Evolutionary conservation across 2,113 vertebrate genomes (phyloP), one percentile per base, ranked within the genome.

Genomic region (Trematomus loennbergii): DNA sequence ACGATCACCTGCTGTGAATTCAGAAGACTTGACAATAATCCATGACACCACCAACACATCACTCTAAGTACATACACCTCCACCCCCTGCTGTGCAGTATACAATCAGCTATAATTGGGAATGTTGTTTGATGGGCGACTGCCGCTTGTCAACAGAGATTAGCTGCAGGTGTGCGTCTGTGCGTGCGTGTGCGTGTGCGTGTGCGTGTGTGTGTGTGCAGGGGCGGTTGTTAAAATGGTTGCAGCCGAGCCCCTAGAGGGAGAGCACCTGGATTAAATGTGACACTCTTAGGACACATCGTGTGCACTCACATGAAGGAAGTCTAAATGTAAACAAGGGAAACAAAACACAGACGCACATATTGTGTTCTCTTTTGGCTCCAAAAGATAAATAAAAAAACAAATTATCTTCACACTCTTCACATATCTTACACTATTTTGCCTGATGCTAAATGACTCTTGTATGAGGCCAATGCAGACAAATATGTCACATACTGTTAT

Each of bases 111-210:
- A 75, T 88, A 83, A 86, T 71, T 78, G 71, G 75, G 55, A 80
- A 64, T 55, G 61, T 66, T 65, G 50, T 78, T 71, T 48, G 88
- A 79, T 59, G 76, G 74, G 55, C 12, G 54, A 80, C 75, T 76
- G 78, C 79, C 64, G 77, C 82, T 82, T 85, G 82, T 91, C 89
- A 88, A 54, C 77, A 75, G 57, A 84, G 79, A 91, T 90, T 87
- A 90, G 72, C 33, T 52, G 77, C 48, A 80, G 58, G 67, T 0
- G 25, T 69, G 72, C 40, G 49, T 43, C 13, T 61, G 62, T 62
- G 45, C 12, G 6, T 79, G 63, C 53, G 45, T 17, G 6, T 77
- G 36, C 60, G 29, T 69, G 78, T 55, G 54, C 53, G 63, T 67
- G 45, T 15, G 2, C 73, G 33, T 66, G 20, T 12, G 3, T 76